phyloP scores from a whole-genome alignment of 2,888 invertebrate species.

The Patella pellucida region DNA sequence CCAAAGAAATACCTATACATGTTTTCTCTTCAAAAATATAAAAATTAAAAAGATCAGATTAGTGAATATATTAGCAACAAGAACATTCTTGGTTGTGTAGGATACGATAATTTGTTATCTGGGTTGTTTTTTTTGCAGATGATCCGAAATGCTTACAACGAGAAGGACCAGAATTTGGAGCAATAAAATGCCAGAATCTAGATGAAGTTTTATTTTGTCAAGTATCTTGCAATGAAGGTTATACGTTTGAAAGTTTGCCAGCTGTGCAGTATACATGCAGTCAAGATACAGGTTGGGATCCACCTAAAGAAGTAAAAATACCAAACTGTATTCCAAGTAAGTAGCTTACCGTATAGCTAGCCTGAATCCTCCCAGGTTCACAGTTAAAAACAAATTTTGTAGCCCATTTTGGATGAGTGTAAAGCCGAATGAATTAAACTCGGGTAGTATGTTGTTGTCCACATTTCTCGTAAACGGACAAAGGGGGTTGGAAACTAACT shows the following conservation, averaged over 20 bases:
- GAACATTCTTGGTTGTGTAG: too few relatives aligned
- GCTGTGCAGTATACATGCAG: constrained; percentile 45
- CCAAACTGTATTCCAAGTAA: constrained; percentile 53
- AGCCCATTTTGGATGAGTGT: too few relatives aligned
- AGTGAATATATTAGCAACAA: too few relatives aligned
- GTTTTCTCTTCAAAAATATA: too few relatives aligned
- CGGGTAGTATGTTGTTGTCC: too few relatives aligned
- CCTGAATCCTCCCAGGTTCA: too few relatives aligned
- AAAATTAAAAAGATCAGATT: too few relatives aligned
- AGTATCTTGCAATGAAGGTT: constrained; percentile 47
- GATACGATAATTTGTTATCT: not conserved
- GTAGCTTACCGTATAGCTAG: not conserved
- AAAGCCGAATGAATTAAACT: too few relatives aligned
- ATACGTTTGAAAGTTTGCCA: constrained; percentile 44
- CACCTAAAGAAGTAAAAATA: constrained; percentile 38
- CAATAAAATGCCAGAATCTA: constrained; percentile 42
- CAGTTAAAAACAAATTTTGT: too few relatives aligned
- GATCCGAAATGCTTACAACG: constrained; percentile 47
- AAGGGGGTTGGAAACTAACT: too few relatives aligned
- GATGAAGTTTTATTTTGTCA: constrained; percentile 45
- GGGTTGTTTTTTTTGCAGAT: constrained; percentile 37
- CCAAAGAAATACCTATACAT: too few relatives aligned
- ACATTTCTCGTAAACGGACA: too few relatives aligned
- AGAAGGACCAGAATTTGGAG: constrained; percentile 44
- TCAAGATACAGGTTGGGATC: constrained; percentile 51